Conservation (phyloP, 35 echinoderm and acorn worm genomes). For the Ophiothrix spiculata region DNA sequence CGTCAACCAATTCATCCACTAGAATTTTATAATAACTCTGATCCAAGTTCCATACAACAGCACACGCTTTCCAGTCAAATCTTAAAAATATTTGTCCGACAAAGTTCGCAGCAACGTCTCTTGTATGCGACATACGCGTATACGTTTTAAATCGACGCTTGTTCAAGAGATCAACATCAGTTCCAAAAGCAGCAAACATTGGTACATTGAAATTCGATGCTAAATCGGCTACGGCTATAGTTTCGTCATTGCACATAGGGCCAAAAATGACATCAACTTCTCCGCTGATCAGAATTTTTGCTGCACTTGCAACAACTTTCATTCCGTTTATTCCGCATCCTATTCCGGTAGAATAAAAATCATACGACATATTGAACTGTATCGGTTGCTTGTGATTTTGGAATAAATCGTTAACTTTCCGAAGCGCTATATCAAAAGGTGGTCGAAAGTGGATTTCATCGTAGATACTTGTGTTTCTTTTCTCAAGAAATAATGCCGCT, state of each 20-base stretch:
- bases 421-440: not conserved
- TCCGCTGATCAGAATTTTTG: not conserved
- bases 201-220: not conserved
- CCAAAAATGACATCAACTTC: not conserved
- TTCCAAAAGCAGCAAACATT: conserved; percentile 7
- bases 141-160: not conserved
- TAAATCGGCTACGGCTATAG: not conserved
- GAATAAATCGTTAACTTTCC: not conserved
- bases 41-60: not conserved
- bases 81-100: not conserved
- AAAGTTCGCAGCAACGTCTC: not conserved
- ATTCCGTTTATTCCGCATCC: not conserved
- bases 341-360: not conserved
- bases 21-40: not conserved
- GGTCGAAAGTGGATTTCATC: not conserved
- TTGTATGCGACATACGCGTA: not conserved
- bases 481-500: not conserved
- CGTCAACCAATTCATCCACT: not conserved
- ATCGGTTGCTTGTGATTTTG: not conserved
- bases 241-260: not conserved
- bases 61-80: not conserved
- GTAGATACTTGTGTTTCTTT: not conserved
- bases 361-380: not conserved
- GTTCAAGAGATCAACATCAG: not conserved
- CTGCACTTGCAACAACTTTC: not conserved